Evolutionary conservation across 2,797 vertebrate species (phyloP).

Genomic region (Sebastes jordani): DNA sequence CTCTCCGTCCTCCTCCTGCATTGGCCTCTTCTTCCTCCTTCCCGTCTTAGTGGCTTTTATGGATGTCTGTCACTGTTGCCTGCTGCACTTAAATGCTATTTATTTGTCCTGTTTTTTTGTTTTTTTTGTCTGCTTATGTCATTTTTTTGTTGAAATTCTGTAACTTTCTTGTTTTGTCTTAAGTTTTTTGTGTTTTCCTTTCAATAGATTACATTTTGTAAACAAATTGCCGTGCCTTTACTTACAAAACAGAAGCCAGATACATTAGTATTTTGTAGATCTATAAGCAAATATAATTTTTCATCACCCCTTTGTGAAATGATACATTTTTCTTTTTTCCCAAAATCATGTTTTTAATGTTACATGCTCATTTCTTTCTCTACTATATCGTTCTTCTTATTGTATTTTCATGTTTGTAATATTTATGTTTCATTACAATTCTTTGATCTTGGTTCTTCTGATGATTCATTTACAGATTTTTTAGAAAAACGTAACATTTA

Average conservation of each 20-base stretch:
- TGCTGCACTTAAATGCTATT: slow-evolving; percentile 8
- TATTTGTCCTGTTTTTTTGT: slow-evolving; percentile 3
- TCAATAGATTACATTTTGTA: not conserved
- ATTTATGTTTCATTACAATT: not conserved
- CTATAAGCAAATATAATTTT: not conserved
- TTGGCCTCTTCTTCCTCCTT: slow-evolving; percentile 51
- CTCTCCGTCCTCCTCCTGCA: slow-evolving; percentile 42
- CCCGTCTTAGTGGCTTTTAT: slow-evolving; percentile 40
- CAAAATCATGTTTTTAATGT: not conserved
- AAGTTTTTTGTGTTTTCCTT: not conserved
- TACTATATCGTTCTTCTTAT: not conserved
- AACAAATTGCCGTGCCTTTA: slow-evolving; percentile 44
- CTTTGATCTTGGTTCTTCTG: not conserved
- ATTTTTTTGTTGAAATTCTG: not conserved
- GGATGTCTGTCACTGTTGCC: slow-evolving; percentile 22
- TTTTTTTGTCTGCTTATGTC: not conserved
- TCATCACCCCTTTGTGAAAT: not conserved
- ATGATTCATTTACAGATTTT: not conserved
- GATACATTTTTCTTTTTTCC: not conserved
- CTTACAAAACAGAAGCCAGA: not conserved
- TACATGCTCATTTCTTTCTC: not conserved
- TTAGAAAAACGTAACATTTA: not conserved
- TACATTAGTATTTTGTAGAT: not conserved
- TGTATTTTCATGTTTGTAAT: not conserved
- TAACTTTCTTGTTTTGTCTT: not conserved